Base-by-base conservation (phyloP, 30 jellyfish, hydroid and myxozoan species). In the Mastigias papua region DNA sequence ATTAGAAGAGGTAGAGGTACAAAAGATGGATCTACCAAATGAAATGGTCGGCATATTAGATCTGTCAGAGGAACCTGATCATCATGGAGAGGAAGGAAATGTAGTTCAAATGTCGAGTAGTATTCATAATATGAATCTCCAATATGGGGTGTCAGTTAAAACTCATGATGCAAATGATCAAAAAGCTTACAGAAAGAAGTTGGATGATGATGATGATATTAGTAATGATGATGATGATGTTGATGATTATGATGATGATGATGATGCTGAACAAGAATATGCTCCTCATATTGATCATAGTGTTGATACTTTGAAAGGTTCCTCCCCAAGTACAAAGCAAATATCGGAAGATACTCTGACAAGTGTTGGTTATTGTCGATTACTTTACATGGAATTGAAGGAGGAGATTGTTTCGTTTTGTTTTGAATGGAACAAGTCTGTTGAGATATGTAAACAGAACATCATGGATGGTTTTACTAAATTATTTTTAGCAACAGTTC, bases 1-100 rank as follows among this genome's bases (percentile, higher is more conserved):
- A 8, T 73, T 83, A 22, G 86, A 83, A 33, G 92, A 83, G 2
- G 21, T 25, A 35, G 72, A 57, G 23, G 26, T n/a, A 0, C 27
- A n/a, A 5, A 1, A 27, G 13, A 46, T 48, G 30, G 92, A 67
- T 25, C 26, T 20, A 19, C 73, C 73, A 42, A 73, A 35, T 21
- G 91, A 83, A 57, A 35, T 73, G 19, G 92, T 83, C 0, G 92
- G 92, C 2, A 58, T 83, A 13, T 49, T 83, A 4, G 92, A 83
- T 34, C 80, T 83, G 15, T 50, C 92, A 1, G 92, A 83, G 21
- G 85, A 34, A 9, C 78, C 86, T 1, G 23, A 32, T 1, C 77
- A 21, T n/a, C 78, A 28, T 5, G 25, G 11, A 34, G 69, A 28
- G 69, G 85, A 58, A 31, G 48, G 50, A 16, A 26, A 22, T 8